Evolutionary conservation across 2,113 vertebrate species (phyloP).

Genomic region (Montifringilla adamsi): DNA sequence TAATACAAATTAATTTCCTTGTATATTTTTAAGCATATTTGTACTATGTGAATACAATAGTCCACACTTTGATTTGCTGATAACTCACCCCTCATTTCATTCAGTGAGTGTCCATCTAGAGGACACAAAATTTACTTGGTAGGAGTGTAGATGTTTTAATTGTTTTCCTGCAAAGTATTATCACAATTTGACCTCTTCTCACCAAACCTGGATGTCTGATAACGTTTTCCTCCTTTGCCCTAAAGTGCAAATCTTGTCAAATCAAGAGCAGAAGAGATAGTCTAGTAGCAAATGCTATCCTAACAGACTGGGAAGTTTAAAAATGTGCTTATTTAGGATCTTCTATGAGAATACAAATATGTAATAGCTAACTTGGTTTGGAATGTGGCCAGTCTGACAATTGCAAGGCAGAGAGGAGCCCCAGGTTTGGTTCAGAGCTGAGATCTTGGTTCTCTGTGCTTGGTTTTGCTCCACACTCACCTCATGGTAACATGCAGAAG

Average conservation of each 20-base stretch:
- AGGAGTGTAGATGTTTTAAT: not conserved
- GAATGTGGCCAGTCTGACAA: not conserved
- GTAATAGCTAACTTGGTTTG: not conserved
- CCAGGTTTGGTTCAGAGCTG: not conserved
- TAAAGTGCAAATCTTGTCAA: not conserved
- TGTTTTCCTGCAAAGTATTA: not conserved
- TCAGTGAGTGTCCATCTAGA: not conserved
- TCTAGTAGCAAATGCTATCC: not conserved
- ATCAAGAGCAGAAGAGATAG: not conserved
- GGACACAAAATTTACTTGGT: not conserved
- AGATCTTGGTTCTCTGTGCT: not conserved
- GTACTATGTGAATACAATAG: not conserved
- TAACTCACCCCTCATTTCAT: not conserved
- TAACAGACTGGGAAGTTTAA: not conserved
- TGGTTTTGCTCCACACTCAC: slow-evolving; percentile 76
- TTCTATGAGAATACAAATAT: not conserved
- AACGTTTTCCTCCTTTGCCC: not conserved
- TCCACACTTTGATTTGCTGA: not conserved
- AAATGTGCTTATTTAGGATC: not conserved
- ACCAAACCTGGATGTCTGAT: not conserved
- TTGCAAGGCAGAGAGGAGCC: not conserved
- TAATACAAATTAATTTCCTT: not conserved
- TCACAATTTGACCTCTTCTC: not conserved
- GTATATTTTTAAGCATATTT: not conserved
- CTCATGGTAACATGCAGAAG: slow-evolving; percentile 90